Evolutionary conservation across 92 coral and sea anemone species (phyloP), one percentile per base, ranked within the genome.

Genomic region (Porites lobata): DNA sequence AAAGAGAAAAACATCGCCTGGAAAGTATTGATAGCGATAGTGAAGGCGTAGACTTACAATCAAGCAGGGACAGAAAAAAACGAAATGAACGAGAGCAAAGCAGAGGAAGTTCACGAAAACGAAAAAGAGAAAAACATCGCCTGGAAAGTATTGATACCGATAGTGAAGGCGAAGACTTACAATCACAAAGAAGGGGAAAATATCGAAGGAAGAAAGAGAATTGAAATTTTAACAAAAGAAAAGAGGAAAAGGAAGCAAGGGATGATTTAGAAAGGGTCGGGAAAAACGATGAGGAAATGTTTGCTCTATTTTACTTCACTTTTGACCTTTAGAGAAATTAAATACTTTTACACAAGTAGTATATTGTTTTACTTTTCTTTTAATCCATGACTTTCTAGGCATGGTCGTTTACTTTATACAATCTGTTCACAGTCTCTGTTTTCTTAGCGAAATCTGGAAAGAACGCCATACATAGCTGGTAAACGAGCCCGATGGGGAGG

Each of bases 131-230:
- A 75, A n/a, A 20, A 19, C 15, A 56, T 10, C 15, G 56, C 43
- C 43, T 32, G 43, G 43, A 32, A 32, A 32, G 4, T 32, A 32
- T 32, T 32, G 43, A 32, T 32, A 32, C 43, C 5, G 43, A 21
- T 32, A 50, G 64, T 53, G 79, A 75, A 43, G 13, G 6, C 18
- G 65, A 51, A 14, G 80, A 76, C 20, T 76, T 29, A 26, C 24
- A 11, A 18, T 67, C 79, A 54, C 79, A 75, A 53, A 75, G 65
- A 75, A 29, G 24, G 50, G 65, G 4, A 75, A n/a, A 20, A 19
- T 24, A 57, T 21, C 17, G 57, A 51, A 24, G 80, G 24, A 76
- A 17, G 13, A 75, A 75, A 5, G 50, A 47, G 65, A 63, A 78
- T n/a, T 7, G 62, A 80, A 80, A 38, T 19, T 21, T 7, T 62